Conservation (phyloP, 2,797 vertebrate genomes). For the Mormyrus hasselquistii region DNA sequence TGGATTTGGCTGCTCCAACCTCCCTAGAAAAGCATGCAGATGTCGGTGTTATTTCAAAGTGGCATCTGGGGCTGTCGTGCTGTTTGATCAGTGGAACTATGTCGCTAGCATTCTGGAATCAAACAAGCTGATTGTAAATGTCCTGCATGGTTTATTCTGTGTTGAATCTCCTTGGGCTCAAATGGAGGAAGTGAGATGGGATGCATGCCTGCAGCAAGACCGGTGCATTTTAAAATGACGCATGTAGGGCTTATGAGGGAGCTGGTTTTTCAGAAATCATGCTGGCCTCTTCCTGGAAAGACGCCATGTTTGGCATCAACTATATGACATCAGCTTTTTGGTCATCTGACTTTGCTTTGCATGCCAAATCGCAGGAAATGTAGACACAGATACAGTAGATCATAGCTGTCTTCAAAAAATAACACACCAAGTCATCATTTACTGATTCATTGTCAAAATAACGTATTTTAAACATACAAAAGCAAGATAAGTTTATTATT, state of each 20-base stretch:
- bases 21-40: not conserved
- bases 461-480: not conserved
- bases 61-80: not conserved
- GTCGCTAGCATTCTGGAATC: not conserved
- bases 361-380: not conserved
- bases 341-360: not conserved
- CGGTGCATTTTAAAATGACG: not conserved
- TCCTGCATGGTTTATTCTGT: not conserved
- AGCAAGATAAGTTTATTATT: not conserved
- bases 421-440: not conserved
- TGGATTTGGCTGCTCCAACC: not conserved
- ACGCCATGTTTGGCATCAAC: not conserved
- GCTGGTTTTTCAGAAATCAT: not conserved
- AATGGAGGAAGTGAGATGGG: not conserved
- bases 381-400: not conserved
- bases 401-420: not conserved
- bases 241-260: not conserved
- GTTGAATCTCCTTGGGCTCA: not conserved
- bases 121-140: not conserved
- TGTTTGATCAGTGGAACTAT: not conserved
- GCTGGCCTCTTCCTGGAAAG: not conserved
- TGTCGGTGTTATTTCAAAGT: not conserved
- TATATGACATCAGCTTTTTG: constrained; percentile 1
- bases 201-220: not conserved
- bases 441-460: not conserved